phyloP scores from a whole-genome alignment of 2,888 invertebrate genomes.

The Euclidia mi region DNA sequence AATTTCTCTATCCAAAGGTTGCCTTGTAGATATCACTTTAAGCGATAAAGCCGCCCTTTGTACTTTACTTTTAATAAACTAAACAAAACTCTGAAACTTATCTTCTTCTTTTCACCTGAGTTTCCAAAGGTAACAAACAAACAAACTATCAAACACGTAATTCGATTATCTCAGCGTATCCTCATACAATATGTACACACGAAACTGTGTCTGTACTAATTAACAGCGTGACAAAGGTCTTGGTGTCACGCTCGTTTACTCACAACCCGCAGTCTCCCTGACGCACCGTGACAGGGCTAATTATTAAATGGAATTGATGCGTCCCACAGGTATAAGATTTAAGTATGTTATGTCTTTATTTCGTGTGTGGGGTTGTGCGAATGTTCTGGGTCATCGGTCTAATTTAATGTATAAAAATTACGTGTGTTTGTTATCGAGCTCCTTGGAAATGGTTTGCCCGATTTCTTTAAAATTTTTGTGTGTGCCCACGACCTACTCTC shows the following conservation, averaged over 20 bases:
- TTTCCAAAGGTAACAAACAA: background rate
- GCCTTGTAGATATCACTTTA: too few species aligned
- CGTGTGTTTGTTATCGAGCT: too few species aligned
- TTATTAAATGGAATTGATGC: slow-evolving; percentile 59
- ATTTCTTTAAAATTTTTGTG: too few species aligned
- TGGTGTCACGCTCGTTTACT: slow-evolving; percentile 27
- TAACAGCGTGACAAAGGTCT: slow-evolving; percentile 53
- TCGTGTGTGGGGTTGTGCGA: slow-evolving; percentile 12
- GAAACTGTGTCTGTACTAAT: slow-evolving; percentile 46
- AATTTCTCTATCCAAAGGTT: too few species aligned
- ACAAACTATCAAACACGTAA: slow-evolving; percentile 12
- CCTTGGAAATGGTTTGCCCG: too few species aligned
- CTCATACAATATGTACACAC: slow-evolving; percentile 50
- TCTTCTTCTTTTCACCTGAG: too few species aligned
- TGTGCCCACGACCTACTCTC: too few species aligned
- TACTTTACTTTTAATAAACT: too few species aligned
- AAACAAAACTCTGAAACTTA: too few species aligned
- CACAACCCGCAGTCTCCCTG: slow-evolving; percentile 21
- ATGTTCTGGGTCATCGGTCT: too few species aligned
- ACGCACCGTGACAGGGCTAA: slow-evolving; percentile 54
- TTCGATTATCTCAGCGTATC: slow-evolving; percentile 26
- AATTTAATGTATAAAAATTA: too few species aligned
- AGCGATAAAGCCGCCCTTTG: too few species aligned
- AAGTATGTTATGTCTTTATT: slow-evolving; percentile 42
- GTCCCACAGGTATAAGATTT: slow-evolving; percentile 49